phyloP scores from a whole-genome alignment of 2,888 invertebrate genomes.

The Oxycera nigricornis region DNA sequence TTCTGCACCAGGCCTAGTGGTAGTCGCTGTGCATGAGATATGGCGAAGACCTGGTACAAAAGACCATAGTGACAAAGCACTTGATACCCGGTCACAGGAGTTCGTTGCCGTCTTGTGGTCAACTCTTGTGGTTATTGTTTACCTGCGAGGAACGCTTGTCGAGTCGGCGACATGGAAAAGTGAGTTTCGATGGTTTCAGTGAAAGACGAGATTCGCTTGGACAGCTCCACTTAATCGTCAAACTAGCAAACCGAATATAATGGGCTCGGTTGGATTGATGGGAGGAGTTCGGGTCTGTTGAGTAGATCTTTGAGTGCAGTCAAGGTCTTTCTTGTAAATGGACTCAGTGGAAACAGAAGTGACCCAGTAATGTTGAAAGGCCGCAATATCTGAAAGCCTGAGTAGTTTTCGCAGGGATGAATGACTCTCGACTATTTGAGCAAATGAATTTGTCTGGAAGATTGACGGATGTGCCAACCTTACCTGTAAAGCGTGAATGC shows the following conservation, averaged over 20 bases:
- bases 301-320: background rate
- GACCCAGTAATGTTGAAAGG: background rate
- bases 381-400: background rate
- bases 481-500: too few species aligned
- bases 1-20: too few species aligned
- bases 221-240: constrained; percentile 22
- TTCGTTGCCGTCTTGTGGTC: constrained; percentile 40
- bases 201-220: background rate
- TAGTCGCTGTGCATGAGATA: too few species aligned
- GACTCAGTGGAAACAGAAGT: background rate
- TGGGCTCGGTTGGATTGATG: background rate
- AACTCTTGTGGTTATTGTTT: constrained; percentile 36
- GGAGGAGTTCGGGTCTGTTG: background rate
- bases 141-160: background rate
- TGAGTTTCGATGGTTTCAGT: background rate
- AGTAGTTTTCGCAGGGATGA: background rate
- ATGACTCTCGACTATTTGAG: background rate
- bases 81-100: constrained; percentile 38
- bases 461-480: background rate
- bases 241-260: constrained; percentile 8
- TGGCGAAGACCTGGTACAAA: too few species aligned
- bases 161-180: background rate
- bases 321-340: constrained; percentile 3
- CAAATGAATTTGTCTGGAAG: background rate
- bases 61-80: constrained; percentile 9